Evolutionary conservation across 2,797 vertebrate species (phyloP).

Genomic region (Rallus crepitans): DNA sequence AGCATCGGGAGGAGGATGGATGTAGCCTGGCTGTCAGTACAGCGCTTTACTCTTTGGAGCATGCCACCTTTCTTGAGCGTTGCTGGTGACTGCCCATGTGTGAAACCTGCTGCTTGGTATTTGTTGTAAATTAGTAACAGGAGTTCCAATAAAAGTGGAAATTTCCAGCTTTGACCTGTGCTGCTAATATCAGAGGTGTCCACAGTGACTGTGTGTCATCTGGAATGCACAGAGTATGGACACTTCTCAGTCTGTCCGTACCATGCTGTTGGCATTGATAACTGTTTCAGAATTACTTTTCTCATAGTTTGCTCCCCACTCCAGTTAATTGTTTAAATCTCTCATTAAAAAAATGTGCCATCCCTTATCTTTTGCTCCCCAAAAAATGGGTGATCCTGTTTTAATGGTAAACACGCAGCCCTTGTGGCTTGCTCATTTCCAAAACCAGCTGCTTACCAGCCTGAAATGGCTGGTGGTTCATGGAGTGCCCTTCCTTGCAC

Average conservation of each 20-base stretch:
- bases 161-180: background rate
- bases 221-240: background rate
- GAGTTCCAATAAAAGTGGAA: background rate
- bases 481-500: background rate
- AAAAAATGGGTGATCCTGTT: background rate
- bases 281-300: background rate
- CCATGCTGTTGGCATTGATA: rapidly evolving
- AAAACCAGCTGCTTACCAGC: background rate
- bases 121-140: slow-evolving; percentile 13
- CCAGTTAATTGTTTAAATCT: background rate
- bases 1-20: background rate
- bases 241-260: background rate
- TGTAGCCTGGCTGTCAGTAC: background rate
- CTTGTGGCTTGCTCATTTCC: background rate
- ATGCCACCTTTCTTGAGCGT: background rate
- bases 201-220: background rate
- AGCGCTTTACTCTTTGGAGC: background rate
- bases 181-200: background rate
- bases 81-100: background rate
- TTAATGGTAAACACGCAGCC: background rate
- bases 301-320: background rate
- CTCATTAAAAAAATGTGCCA: background rate
- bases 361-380: background rate
- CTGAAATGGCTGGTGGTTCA: background rate
- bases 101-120: background rate